These are phyloP conservation scores for Felis catus DNA, from an alignment of 2,113 vertebrate species.

Conservation along the genomic window F.catus_Fca126_mat1.0 CM031417.1:18576501-18577000, in stretches of 20 bases:
- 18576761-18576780: not conserved
- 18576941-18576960: not conserved
- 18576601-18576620: not conserved
- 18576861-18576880: not conserved
- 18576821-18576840: not conserved
- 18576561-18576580: not conserved
- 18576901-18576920: not conserved
- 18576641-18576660: not conserved
- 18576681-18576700: not conserved
- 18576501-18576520: not conserved
- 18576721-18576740: not conserved
- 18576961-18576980: not conserved
- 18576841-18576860: not conserved
- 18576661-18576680: not conserved
- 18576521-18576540: not conserved
- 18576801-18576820: not conserved
- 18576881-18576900: not conserved
- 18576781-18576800: not conserved
- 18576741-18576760: not conserved
- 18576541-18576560: not conserved
- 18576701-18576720: not conserved
- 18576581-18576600: not conserved
- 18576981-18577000: not conserved
- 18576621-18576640: not conserved
- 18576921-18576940: too few relatives aligned